Percentiles rank a stretch among this genome's conserved stretches.
Evolutionary conservation across 2,888 invertebrate genomes (phyloP).

Genomic region (Abrostola tripartita): DNA sequence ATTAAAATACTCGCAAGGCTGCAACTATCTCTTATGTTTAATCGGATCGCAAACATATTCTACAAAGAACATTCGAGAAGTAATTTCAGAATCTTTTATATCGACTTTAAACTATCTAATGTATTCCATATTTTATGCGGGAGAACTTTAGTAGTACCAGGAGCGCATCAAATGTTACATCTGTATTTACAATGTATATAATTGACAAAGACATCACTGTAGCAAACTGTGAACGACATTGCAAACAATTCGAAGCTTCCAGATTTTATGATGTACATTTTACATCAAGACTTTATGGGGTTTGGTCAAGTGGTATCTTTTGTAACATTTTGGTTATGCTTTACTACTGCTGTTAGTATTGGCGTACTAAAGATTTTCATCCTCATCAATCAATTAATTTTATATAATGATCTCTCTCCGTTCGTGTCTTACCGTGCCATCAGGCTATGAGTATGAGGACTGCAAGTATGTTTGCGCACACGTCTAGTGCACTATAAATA

Average conservation of each 20-base stretch:
- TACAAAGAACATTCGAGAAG: not conserved
- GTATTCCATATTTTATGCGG: conserved; percentile 7
- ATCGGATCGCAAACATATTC: not conserved
- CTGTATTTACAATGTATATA: conserved; percentile 45
- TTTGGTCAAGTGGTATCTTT: conserved; percentile 60
- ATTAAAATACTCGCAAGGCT: no score
- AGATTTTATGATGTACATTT: conserved; percentile 62
- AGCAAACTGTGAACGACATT: conserved; percentile 49
- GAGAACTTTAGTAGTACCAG: conserved; percentile 5
- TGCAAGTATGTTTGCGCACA: no score
- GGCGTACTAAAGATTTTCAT: conserved; percentile 19
- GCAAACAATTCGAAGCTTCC: conserved; percentile 48
- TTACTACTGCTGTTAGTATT: conserved; percentile 9
- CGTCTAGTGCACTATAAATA: no score
- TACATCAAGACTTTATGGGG: conserved; percentile 56
- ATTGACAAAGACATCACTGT: conserved; percentile 47
- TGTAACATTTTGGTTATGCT: conserved; percentile 48
- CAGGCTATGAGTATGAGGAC: no score
- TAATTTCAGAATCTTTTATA: not conserved
- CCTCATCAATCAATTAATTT: not conserved
- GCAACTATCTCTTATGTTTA: not conserved
- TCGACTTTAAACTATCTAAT: not conserved
- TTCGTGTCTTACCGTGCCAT: no score
- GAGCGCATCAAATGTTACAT: conserved; percentile 2
- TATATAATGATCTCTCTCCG: no score